A percentile compares a stretch with the other conserved stretches of the same genome.
Evolutionary conservation across 2,888 invertebrate species (phyloP).

Genomic region (Drosophila atripex): DNA sequence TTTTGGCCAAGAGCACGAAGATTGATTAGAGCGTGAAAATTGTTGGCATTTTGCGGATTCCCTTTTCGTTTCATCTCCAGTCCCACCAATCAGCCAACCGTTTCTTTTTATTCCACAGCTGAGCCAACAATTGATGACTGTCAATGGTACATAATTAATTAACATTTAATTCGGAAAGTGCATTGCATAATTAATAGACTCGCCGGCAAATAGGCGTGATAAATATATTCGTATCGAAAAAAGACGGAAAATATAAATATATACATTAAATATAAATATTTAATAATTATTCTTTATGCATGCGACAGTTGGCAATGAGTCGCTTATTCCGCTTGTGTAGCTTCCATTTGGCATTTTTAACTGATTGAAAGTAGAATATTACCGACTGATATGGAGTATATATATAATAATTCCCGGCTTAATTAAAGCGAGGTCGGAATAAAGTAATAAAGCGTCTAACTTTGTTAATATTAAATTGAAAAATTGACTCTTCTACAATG

Average conservation of each 20-base stretch:
- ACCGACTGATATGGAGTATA: constrained; percentile 5
- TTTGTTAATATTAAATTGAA: constrained; percentile 10
- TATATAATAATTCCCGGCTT: constrained; percentile 15
- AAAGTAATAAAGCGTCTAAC: not conserved
- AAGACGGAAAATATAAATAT: constrained; percentile 3
- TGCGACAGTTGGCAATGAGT: constrained; percentile 27
- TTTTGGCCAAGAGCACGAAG: constrained; percentile 67
- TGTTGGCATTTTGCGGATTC: constrained; percentile 60
- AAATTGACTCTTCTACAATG: not conserved
- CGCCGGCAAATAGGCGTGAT: constrained; percentile 10
- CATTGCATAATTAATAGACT: constrained; percentile 49
- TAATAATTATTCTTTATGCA: constrained; percentile 58
- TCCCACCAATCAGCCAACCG: not conserved
- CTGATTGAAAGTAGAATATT: constrained; percentile 24
- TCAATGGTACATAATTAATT: constrained; percentile 50
- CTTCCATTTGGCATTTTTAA: constrained; percentile 18
- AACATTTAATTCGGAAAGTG: constrained; percentile 42
- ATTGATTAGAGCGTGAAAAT: constrained; percentile 76
- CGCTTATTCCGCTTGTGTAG: constrained; percentile 10
- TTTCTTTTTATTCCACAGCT: constrained; percentile 22
- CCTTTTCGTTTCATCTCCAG: not conserved
- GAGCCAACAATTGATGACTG: constrained; percentile 49
- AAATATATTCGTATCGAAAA: constrained; percentile 8
- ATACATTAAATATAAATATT: constrained; percentile 47
- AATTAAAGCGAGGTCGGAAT: not conserved